Conservation (phyloP, 2,113 vertebrate genomes). For the Triplophysa siluroides region DNA sequence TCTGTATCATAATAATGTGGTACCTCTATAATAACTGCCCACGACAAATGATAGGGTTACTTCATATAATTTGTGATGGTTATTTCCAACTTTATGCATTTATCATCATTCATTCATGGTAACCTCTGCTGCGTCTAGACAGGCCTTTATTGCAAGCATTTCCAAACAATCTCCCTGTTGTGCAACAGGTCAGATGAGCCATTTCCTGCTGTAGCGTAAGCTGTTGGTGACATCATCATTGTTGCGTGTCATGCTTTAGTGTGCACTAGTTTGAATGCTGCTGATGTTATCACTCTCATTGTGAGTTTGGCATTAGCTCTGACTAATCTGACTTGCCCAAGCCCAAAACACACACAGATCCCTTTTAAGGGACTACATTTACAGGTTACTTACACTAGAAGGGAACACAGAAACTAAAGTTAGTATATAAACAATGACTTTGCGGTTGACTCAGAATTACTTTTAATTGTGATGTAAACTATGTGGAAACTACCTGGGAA, state of each 20-base stretch:
- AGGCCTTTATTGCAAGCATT: background rate
- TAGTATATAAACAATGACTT: background rate
- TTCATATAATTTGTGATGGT: background rate
- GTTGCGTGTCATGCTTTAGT: background rate
- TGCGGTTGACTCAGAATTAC: background rate
- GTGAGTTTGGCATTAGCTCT: slow-evolving; percentile 7
- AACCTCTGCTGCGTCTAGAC: background rate
- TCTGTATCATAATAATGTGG: background rate
- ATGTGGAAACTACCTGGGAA: background rate
- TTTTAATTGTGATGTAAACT: background rate
- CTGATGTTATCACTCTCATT: slow-evolving; percentile 23
- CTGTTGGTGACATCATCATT: background rate
- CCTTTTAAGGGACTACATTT: background rate
- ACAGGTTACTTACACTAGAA: background rate
- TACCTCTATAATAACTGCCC: background rate
- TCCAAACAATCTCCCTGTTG: background rate
- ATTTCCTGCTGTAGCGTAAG: slow-evolving; percentile 36
- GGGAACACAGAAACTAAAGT: background rate
- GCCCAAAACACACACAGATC: slow-evolving; percentile 5
- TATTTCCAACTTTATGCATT: background rate
- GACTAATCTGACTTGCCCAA: background rate
- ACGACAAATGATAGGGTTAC: background rate
- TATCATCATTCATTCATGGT: background rate
- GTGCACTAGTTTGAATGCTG: slow-evolving; percentile 7
- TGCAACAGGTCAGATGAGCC: slow-evolving; percentile 12